Base-by-base conservation (phyloP, 2,888 invertebrate genomes). In the Phalera bucephala region DNA sequence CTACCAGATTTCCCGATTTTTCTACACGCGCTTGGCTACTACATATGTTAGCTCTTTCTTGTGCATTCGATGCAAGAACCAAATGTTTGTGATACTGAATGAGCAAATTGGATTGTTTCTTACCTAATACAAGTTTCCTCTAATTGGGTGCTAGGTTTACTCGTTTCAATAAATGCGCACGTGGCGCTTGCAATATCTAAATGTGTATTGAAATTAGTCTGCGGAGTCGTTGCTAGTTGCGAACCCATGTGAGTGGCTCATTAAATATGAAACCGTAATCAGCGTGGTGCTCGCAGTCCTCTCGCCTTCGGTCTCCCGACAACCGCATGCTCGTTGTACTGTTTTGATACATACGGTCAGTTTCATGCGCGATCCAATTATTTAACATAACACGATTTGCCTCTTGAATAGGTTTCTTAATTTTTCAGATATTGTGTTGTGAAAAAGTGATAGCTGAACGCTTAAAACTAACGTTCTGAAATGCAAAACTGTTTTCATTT, bases 191-290 rank as follows among this genome's bases (percentile, higher is more conserved):
- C 62, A 79, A 80, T 79, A 80, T 75, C 70, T 72, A 72, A 66
- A 64, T 65, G 57, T 62, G 71, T 80, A 85, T 84, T 80, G 80
- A 85, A 84, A 82, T 82, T 80, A 85, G 81, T 81, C 79, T 75
- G 78, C 74, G 55, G 66, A 68, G 70, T 69, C 57, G 77, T 69
- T 65, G 62, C 42, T 58, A 61, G 63, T 57, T 68, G 61, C 68
- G 68, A 64, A 67, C 65, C 72, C 75, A 71, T 65, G 77, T 76
- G 80, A 82, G 83, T 76, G 78, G 72, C 75, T 81, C 86, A 86
- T 88, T 79, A 87, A 87, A 86, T 82, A 87, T 88, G 82, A 60
- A 88, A 74, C 73, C 68, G 80, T 84, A 87, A 88, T 88, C 85
- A 87, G 82, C 73, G 79, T 73, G 74, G 72, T 72, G 73, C 71